Base-by-base conservation (phyloP, 2,888 invertebrate species). In the Callyntrura sp. region DNA sequence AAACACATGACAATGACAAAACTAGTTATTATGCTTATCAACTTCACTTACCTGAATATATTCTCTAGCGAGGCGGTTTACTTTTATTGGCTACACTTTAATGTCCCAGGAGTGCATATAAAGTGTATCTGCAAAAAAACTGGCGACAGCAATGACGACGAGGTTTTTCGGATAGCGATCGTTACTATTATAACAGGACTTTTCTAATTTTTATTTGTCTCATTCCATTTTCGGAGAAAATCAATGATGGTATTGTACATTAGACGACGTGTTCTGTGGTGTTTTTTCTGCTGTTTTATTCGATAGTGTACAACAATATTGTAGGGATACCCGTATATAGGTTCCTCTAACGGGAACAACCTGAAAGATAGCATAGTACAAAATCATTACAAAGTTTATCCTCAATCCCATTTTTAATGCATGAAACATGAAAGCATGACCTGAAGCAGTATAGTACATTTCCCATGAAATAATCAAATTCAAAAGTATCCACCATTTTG, bases 1-100 rank as follows among this genome's bases (percentile, higher is more conserved):
- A 82, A 17, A 9, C 45, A 20, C n/a, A n/a, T 60, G 51, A n/a
- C 60, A 20, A 60, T 60, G 65, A 82, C 51, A 82, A 82, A 57
- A 35, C 28, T 14, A 28, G 55, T 84, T 51, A 70, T 70, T 84
- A 55, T 70, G 70, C 70, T 83, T 70, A 84, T 70, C 70, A 11
- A 23, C 55, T 70, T 25, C 51, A 51, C 17, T 9, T 25, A 2
- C 43, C 23, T 14, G 11, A 4, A 1, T 11, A 8, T 35, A 73
- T 45, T 73, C 5, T 45, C 17, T 73, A 9, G 20, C n/a, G 14
- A 14, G 23, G 9, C 9, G 14, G 51, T 51, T n/a, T 11, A 35
- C 35, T 35, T 35, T 35, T 35, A 35, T 35, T 35, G 35, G 35
- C 0, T n/a, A 55, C 17, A 55, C 17, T 55, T 55, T 1, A 11